Conservation (phyloP, 1,140 invertebrate species). For the Drosophila carrolli region DNA sequence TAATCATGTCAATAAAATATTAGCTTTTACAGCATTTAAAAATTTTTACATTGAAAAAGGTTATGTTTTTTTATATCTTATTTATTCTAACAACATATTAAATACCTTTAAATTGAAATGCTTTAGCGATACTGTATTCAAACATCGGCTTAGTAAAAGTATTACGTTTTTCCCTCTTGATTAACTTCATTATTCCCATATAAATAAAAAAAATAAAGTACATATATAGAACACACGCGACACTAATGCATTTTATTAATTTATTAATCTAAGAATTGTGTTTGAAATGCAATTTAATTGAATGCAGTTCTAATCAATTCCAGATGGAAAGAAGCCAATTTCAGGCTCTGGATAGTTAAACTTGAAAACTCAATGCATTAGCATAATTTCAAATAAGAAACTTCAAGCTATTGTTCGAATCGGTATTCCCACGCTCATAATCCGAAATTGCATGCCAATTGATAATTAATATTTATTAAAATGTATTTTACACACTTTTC, state of each 20-base stretch:
- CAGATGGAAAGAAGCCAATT: neutral
- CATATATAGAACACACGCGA: conserved; percentile 5
- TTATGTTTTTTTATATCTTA: no score
- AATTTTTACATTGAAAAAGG: no score
- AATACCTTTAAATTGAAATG: neutral
- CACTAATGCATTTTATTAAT: conserved; percentile 1
- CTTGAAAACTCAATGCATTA: conserved; percentile 18
- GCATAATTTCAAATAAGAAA: conserved; percentile 23
- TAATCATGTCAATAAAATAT: no score
- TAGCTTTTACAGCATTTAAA: no score
- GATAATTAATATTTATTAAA: conserved; percentile 73
- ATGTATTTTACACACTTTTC: conserved; percentile 67
- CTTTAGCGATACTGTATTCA: neutral
- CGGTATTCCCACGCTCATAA: conserved; percentile 49
- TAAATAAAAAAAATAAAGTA: neutral
- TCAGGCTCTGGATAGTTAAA: conserved; percentile 2
- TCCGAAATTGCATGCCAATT: conserved; percentile 65
- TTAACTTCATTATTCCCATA: neutral
- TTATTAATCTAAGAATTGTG: neutral
- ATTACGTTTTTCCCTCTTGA: neutral
- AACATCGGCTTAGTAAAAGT: no score
- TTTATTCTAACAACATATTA: no score
- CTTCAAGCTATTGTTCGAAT: conserved; percentile 17
- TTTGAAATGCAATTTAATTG: neutral
- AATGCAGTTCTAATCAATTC: conserved; percentile 1